Evolutionary conservation across 53 echinoderm and acorn worm genomes (phyloP), one percentile per base, ranked within the genome.

Genomic region (Paelopatides confundens): DNA sequence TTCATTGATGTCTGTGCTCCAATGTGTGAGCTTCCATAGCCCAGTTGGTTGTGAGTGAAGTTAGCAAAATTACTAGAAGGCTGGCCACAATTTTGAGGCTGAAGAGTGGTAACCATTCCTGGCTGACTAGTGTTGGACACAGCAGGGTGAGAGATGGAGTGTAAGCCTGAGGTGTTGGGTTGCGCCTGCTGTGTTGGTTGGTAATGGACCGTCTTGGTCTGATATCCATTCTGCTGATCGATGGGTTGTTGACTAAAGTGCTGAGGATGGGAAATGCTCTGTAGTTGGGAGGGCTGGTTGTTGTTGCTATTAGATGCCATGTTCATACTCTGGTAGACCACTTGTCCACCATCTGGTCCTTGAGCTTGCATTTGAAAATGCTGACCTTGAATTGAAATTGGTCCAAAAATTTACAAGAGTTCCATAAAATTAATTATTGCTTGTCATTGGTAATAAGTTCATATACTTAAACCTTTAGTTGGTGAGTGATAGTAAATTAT

Each of bases 281-380:
- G 58, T 43, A 43, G 8, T 58, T 58, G 58, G 17, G 58, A 58
- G 24, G 58, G 21, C 24, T 58, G 58, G 24, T n/a, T 21, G 52
- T 32, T 49, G 48, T 52, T 78, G 51, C 8, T 51, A 32, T 78
- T 78, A 27, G 78, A 18, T 15, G 52, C 23, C 51, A 78, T 50
- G 78, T 78, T 78, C 78, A 78, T 32, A 28, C 18, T 51, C 32
- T 78, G 78, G 53, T 78, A 78, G 4, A 78, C 33, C 14, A 78
- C 23, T 52, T 43, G 18, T 24, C 78, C 40, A 26, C 40, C 32
- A 31, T 78, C 78, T 32, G n/a, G 51, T 21, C 50, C 53, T 47
- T 78, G 78, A 23, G 46, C 28, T 49, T 49, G 78, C 32, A 32
- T 78, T 13, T 49, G 51, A 23, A 51, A 46, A 32, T 47, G 78